Percentiles rank a stretch among this genome's conserved stretches.
Conservation (phyloP, 2,113 vertebrate genomes). For the Pseudopodoces humilis region DNA sequence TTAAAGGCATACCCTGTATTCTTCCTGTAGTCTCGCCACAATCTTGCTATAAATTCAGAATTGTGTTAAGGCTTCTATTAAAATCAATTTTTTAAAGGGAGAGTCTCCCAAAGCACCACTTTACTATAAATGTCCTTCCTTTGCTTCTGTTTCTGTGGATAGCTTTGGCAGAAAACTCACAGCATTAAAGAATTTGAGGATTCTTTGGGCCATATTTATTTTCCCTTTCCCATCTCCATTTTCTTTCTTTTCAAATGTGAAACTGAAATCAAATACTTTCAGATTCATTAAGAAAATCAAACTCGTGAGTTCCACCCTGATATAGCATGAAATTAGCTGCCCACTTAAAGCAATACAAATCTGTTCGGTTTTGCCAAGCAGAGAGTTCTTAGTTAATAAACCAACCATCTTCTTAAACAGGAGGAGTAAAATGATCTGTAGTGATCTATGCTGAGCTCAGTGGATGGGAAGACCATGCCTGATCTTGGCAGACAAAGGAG, state of each 20-base stretch:
- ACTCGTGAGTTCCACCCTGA: conserved; percentile 37
- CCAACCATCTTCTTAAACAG: neutral
- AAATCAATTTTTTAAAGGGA: neutral
- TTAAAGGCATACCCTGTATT: neutral
- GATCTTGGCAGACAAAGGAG: neutral
- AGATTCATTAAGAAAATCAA: conserved; percentile 17
- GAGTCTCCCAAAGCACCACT: neutral
- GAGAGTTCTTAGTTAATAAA: neutral
- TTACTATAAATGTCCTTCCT: neutral
- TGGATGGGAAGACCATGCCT: neutral
- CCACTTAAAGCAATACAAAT: neutral
- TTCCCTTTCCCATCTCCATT: neutral
- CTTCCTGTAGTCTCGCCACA: neutral
- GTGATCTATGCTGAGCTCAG: neutral
- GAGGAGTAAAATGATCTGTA: neutral
- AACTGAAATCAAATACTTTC: conserved; percentile 45
- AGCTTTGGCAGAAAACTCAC: neutral
- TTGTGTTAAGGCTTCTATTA: neutral
- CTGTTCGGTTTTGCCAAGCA: neutral
- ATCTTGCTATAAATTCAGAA: neutral
- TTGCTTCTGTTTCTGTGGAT: neutral
- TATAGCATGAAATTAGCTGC: conserved; percentile 24
- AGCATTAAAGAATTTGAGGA: neutral
- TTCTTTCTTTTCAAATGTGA: neutral
- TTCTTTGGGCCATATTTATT: neutral